Percentiles rank a stretch among this genome's conserved stretches.
These are phyloP conservation scores for Apaloderma vittatum DNA, from an alignment of 2,113 vertebrate species.

Conservation along the genomic window DNA sequence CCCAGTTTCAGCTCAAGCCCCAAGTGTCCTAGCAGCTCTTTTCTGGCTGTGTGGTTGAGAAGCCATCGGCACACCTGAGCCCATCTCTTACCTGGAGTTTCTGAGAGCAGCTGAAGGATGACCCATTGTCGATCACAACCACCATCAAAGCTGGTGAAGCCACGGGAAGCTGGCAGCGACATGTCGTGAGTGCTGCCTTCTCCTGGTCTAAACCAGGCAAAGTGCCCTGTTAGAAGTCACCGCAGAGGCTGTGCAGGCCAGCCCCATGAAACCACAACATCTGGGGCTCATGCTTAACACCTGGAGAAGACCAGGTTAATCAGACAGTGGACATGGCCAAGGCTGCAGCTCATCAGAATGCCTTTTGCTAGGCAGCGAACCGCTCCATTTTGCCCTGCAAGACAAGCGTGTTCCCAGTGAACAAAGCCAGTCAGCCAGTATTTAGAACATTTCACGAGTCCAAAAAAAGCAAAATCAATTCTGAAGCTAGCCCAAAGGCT, in stretches of 20 bases:
- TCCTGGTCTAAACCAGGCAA: not conserved
- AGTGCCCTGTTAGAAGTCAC: not conserved
- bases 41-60: not conserved
- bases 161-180: rapidly evolving
- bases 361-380: not conserved
- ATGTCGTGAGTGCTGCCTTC: not conserved
- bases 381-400: rapidly evolving
- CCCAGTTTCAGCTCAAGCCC: not conserved
- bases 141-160: not conserved
- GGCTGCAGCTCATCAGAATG: not conserved
- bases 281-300: not conserved
- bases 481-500: not conserved
- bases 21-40: not conserved
- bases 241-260: not conserved
- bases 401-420: rapidly evolving
- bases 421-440: not conserved
- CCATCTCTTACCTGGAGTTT: not conserved
- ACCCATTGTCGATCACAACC: not conserved
- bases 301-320: not conserved
- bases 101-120: not conserved
- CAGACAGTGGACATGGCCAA: rapidly evolving
- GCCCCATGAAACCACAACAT: not conserved
- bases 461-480: constrained; percentile 7
- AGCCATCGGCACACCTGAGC: not conserved
- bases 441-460: not conserved